Evolutionary conservation across 2,113 vertebrate genomes (phyloP).

Genomic region (Ascaphus truei): DNA sequence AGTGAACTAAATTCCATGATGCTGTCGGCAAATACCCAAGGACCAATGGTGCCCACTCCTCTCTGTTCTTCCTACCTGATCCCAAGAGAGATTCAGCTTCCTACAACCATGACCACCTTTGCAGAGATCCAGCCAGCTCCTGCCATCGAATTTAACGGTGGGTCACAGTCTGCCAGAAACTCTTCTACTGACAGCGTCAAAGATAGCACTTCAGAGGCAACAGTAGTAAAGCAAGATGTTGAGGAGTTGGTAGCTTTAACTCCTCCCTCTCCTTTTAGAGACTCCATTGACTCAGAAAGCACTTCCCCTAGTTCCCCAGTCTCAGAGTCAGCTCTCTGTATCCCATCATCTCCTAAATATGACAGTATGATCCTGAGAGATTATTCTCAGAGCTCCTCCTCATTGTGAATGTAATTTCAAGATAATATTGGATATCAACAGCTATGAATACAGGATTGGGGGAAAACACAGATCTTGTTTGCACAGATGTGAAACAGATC

Average conservation of each 20-base stretch:
- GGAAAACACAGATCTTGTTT: constrained; percentile 44
- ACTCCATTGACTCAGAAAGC: constrained; percentile 86
- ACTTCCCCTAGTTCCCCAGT: constrained; percentile 75
- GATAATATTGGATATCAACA: constrained; percentile 19
- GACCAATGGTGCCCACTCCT: constrained; percentile 53
- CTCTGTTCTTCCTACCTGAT: constrained; percentile 79
- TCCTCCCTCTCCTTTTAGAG: constrained; percentile 94
- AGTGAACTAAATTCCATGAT: constrained; percentile 95
- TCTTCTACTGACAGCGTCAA: constrained; percentile 55
- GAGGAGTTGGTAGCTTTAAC: constrained; percentile 93
- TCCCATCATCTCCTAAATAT: constrained; percentile 84
- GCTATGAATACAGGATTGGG: constrained; percentile 33
- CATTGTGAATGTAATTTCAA: constrained; percentile 76
- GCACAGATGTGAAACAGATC: constrained; percentile 34
- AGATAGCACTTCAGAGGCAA: constrained; percentile 60
- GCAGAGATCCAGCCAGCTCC: constrained; percentile 90
- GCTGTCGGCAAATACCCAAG: constrained; percentile 65
- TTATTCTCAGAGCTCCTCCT: constrained; percentile 97
- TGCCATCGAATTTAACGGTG: constrained; percentile 73
- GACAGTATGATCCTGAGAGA: constrained; percentile 88
- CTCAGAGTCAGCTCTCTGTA: constrained; percentile 79
- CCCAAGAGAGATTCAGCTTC: constrained; percentile 81
- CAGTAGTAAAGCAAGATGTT: constrained; percentile 69
- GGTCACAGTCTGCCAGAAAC: constrained; percentile 54
- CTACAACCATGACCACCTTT: constrained; percentile 85